A percentile compares a stretch with the other conserved stretches of the same genome.
These are phyloP conservation scores for Petromus typicus DNA, from an alignment of 2,113 vertebrate species.

Conservation along the genomic window DNA sequence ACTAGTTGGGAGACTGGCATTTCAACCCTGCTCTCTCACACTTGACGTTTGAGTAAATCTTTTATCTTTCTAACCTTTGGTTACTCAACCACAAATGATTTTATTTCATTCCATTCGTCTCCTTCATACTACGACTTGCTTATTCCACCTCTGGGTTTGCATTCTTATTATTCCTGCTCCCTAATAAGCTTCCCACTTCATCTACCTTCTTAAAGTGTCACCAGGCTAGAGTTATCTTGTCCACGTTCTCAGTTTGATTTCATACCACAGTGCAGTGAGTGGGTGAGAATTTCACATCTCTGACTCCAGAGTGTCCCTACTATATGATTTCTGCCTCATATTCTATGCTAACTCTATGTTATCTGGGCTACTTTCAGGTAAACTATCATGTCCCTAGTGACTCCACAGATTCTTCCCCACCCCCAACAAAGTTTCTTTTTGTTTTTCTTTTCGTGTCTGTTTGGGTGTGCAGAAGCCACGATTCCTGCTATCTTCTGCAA, in stretches of 20 bases:
- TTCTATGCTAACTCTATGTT: background rate
- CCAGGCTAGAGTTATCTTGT: background rate
- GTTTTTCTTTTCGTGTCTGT: background rate
- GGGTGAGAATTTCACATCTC: background rate
- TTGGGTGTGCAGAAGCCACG: background rate
- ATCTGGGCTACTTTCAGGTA: background rate
- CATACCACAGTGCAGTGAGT: background rate
- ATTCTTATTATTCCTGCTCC: background rate
- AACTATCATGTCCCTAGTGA: background rate
- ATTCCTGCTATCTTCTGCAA: background rate
- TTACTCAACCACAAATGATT: background rate
- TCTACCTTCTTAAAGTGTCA: background rate
- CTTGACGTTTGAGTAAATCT: background rate
- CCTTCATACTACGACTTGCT: background rate
- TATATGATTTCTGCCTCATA: accelerated
- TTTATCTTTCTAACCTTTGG: background rate
- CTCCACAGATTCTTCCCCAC: background rate
- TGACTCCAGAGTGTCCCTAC: background rate
- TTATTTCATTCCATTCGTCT: background rate
- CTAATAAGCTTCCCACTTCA: background rate
- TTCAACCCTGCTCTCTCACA: background rate
- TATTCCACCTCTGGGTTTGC: background rate
- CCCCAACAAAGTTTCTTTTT: background rate
- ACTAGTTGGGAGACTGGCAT: background rate
- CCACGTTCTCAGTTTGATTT: background rate